These are phyloP conservation scores for Neoarius graeffei DNA, from an alignment of 2,113 vertebrate genomes.

Conservation along the genomic window DNA sequence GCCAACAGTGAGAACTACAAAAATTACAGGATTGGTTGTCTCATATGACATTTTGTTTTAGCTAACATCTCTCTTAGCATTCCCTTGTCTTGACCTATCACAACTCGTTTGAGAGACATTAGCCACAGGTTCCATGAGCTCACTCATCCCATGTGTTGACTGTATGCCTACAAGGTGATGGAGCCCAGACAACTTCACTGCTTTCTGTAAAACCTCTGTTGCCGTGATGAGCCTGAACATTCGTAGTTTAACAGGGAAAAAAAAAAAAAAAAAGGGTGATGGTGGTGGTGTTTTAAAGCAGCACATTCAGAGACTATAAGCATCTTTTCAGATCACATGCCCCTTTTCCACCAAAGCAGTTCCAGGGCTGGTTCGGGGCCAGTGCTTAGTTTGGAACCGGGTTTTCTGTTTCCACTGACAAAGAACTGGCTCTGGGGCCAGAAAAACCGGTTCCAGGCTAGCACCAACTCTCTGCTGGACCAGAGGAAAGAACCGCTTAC, in stretches of 20 bases:
- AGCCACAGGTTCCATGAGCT: slow-evolving; percentile 8
- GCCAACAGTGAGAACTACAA: neutral
- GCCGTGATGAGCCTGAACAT: too few relatives aligned
- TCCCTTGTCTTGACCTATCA: neutral
- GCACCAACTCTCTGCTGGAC: too few relatives aligned
- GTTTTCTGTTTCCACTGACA: too few relatives aligned
- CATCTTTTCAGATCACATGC: slow-evolving; percentile 31
- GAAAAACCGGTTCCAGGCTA: too few relatives aligned
- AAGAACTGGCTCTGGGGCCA: too few relatives aligned
- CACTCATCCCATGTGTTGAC: neutral
- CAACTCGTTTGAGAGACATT: neutral
- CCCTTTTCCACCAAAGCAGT: too few relatives aligned
- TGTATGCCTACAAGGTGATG: slow-evolving; percentile 11
- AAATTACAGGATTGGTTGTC: neutral
- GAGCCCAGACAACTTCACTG: slow-evolving; percentile 19
- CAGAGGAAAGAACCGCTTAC: too few relatives aligned
- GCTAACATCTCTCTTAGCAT: neutral
- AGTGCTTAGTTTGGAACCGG: too few relatives aligned
- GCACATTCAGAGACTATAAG: slow-evolving; percentile 3
- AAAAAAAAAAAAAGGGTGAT: too few relatives aligned
- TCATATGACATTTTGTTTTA: neutral
- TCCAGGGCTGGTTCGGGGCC: too few relatives aligned
- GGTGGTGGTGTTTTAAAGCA: neutral
- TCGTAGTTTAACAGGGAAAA: too few relatives aligned
- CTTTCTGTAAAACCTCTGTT: slow-evolving; percentile 27